A percentile compares a stretch with the other conserved stretches of the same genome.
Evolutionary conservation across 1,140 invertebrate genomes (phyloP).

Genomic region (Teleogryllus occipitalis): DNA sequence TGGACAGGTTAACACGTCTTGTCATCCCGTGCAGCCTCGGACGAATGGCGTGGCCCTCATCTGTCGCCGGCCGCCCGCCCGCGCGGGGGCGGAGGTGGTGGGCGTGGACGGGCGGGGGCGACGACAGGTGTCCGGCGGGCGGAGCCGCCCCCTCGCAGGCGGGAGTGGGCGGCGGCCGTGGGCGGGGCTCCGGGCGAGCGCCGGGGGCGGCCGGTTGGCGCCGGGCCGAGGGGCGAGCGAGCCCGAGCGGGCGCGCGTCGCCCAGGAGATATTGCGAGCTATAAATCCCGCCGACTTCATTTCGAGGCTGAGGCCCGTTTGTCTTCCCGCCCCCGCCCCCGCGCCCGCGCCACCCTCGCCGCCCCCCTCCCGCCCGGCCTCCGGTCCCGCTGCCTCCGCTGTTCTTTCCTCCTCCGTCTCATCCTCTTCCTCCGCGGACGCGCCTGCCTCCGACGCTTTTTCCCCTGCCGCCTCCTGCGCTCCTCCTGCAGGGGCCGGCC

Average conservation of each 20-base stretch:
- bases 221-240: background rate
- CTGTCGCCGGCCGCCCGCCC: no score
- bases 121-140: background rate
- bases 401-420: background rate
- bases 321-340: background rate
- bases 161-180: no score
- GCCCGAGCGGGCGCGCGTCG: background rate
- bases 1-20: no score
- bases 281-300: constrained; percentile 3
- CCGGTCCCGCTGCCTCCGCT: background rate
- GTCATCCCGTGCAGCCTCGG: no score
- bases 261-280: constrained; percentile 3
- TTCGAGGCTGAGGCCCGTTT: constrained; percentile 2
- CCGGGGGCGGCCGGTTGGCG: background rate
- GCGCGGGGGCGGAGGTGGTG: background rate
- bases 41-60: no score
- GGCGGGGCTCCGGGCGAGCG: no score
- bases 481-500: no score
- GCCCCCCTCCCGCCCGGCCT: no score
- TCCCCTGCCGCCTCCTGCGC: no score
- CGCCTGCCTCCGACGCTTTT: no score
- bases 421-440: background rate
- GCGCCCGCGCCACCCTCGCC: no score
- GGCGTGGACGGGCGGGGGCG: background rate
- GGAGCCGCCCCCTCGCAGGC: background rate